These are phyloP conservation scores for Meloidogyne exigua DNA, from an alignment of 1,140 invertebrate genomes.

Conservation along the genomic window DNA sequence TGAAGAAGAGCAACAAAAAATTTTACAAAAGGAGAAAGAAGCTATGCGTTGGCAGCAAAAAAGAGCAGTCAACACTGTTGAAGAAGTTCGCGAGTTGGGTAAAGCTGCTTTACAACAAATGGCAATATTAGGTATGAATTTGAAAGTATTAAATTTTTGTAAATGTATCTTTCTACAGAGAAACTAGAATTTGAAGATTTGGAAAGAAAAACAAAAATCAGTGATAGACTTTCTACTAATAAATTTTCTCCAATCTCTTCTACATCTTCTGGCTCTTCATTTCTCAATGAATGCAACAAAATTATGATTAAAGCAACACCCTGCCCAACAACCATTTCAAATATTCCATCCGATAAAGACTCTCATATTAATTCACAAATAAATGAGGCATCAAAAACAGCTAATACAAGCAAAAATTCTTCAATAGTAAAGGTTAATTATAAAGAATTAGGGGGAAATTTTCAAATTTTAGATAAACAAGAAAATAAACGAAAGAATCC, in stretches of 20 bases:
- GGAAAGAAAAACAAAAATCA: background rate
- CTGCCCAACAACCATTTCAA: background rate
- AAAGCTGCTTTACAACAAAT: background rate
- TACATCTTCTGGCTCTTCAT: background rate
- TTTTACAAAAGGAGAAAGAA: background rate
- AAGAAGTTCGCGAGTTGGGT: background rate
- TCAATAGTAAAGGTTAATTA: too few relatives aligned
- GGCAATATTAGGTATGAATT: constrained; percentile 41
- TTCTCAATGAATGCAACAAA: too few relatives aligned
- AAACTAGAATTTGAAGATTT: background rate
- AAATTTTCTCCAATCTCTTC: background rate
- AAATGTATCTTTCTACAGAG: background rate
- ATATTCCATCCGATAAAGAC: background rate
- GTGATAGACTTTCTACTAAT: background rate
- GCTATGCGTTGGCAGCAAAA: background rate
- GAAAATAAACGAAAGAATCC: background rate
- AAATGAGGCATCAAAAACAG: background rate
- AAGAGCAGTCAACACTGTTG: background rate
- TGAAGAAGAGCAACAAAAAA: background rate
- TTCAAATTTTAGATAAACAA: background rate
- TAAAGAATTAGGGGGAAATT: background rate
- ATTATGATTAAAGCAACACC: too few relatives aligned
- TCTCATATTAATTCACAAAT: background rate
- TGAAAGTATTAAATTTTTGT: constrained; percentile 29
- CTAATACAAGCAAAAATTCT: background rate